Base-by-base conservation (phyloP, 2,888 invertebrate species). In the Myopa tessellatipennis region DNA sequence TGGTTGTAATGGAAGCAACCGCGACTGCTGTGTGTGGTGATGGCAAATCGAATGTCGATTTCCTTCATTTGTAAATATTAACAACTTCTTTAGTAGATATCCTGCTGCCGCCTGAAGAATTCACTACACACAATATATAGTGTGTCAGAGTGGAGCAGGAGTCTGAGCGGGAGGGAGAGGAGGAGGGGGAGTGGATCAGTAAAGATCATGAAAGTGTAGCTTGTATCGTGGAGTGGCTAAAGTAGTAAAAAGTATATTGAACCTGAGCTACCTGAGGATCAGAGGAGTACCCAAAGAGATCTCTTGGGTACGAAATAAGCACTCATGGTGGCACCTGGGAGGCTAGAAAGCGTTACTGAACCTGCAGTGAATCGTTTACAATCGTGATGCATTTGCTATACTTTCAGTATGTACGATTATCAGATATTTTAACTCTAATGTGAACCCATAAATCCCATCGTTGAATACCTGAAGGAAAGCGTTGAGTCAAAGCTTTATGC, bases 41-140 rank as follows among this genome's bases (percentile, higher is more conserved):
- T 63, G 63, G 63, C 73, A 73, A 63, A 63, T 73, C 73, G 63
- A 73, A 63, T 73, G 73, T 45, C 61, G 45, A 73, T 73, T 73
- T 73, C 26, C 50, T 73, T 38, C 70, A 70, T 55, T 70, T 16
- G 55, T 14, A 55, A 70, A 70, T 58, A 55, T 70, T 63, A 74
- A 65, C 74, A 26, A 34, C 74, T 60, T 72, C 63, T 45, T 73
- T 63, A 63, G 61, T 45, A 73, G 26, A 34, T 74, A 16, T 38
- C 38, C 6, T 60, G 60, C 12, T 12, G 61, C 4, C 18, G 18
- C 12, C 61, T 45, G 61, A 4, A 18, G 61, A 61, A 16, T 18
- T 34, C 18, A n/a, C n/a, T 12, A 61, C 18, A 18, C 12, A n/a
- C 61, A 61, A n/a, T 26, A 12, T 61, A 38, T 38, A n/a, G 18